A percentile compares a stretch with the other conserved stretches of the same genome.
Evolutionary conservation across 2,113 vertebrate genomes (phyloP).

Genomic region (Ciconia maguari): DNA sequence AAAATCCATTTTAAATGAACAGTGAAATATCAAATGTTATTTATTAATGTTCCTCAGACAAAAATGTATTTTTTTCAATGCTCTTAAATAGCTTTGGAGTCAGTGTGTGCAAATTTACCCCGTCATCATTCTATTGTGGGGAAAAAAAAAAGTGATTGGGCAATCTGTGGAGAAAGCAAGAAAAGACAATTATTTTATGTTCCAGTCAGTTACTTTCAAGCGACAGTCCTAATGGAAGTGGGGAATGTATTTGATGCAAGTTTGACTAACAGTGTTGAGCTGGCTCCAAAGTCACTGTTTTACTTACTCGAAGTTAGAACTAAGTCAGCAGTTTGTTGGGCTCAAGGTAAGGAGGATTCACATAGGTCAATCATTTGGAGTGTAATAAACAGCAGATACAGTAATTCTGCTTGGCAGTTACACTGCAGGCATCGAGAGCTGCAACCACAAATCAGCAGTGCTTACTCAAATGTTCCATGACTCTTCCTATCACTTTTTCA

Average conservation of each 20-base stretch:
- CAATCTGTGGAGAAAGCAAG: constrained; percentile 25
- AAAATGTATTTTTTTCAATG: neutral
- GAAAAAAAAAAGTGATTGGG: neutral
- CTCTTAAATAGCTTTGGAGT: neutral
- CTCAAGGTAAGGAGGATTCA: constrained; percentile 54
- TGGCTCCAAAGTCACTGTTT: constrained; percentile 43
- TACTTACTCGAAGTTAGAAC: constrained; percentile 15
- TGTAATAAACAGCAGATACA: constrained; percentile 55
- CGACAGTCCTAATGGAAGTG: constrained; percentile 14
- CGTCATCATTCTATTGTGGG: rapidly evolving
- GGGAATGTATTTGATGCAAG: constrained; percentile 3
- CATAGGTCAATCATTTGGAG: constrained; percentile 39
- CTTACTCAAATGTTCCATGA: constrained; percentile 53
- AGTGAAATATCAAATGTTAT: neutral
- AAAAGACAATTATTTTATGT: constrained; percentile 57
- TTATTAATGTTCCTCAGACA: neutral
- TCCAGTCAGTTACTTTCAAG: constrained; percentile 32
- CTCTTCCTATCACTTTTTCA: constrained; percentile 34
- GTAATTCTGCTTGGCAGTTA: constrained; percentile 45
- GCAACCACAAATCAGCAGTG: constrained; percentile 45
- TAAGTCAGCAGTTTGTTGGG: constrained; percentile 46
- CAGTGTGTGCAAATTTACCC: neutral
- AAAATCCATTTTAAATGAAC: neutral
- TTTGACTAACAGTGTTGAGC: constrained; percentile 17
- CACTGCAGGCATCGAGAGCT: neutral